phyloP scores from a whole-genome alignment of 2,888 invertebrate genomes.

The Laspeyria flexula region DNA sequence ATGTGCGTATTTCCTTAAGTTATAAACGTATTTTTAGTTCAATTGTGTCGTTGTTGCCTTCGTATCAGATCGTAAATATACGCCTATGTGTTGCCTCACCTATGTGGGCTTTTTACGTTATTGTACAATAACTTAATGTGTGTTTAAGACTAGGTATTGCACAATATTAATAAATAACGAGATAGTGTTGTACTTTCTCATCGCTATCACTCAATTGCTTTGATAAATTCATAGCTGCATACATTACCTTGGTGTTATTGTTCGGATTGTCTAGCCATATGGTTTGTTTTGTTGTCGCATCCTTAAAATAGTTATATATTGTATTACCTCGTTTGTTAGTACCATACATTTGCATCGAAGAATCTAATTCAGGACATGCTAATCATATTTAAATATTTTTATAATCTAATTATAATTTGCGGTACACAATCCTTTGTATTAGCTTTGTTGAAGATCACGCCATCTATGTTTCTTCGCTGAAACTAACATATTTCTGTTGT shows the following conservation, averaged over 20 bases:
- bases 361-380: slow-evolving; percentile 8
- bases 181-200: slow-evolving; percentile 4
- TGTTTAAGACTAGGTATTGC: slow-evolving; percentile 4
- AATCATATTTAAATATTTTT: neutral
- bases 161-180: slow-evolving; percentile 15
- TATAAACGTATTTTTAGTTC: neutral
- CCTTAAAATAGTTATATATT: neutral
- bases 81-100: too few species aligned
- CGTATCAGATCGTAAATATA: slow-evolving; percentile 8
- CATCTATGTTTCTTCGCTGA: slow-evolving; percentile 22
- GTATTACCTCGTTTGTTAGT: neutral
- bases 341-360: neutral
- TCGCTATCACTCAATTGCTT: slow-evolving; percentile 14
- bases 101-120: too few species aligned
- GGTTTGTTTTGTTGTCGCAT: too few species aligned
- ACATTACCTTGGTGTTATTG: too few species aligned
- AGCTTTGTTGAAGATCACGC: slow-evolving; percentile 13
- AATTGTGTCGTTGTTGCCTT: neutral
- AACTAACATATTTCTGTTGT: neutral
- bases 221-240: slow-evolving; percentile 2
- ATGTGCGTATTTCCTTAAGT: neutral
- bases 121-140: too few species aligned
- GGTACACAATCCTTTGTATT: neutral
- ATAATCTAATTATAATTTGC: neutral
- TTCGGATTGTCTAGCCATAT: too few species aligned